Evolutionary conservation across 2,888 invertebrate species (phyloP).

Genomic region (Cryptocheilus praepositus): DNA sequence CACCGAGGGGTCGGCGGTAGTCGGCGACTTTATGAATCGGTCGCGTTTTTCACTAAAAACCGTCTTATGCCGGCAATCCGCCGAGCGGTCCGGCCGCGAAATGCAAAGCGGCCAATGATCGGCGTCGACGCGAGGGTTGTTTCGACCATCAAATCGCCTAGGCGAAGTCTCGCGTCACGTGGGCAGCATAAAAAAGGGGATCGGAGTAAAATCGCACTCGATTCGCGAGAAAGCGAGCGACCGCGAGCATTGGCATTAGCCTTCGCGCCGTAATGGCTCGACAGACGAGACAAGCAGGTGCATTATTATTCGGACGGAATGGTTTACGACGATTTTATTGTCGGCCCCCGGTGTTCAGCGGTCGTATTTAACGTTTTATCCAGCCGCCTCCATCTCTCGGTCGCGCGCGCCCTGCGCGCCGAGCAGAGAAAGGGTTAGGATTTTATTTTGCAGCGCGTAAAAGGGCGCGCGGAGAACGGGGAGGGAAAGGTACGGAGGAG

Average conservation of each 20-base stretch:
- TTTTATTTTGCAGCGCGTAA: constrained; percentile 64
- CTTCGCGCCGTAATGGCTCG: too few species aligned
- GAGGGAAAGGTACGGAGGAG: not conserved
- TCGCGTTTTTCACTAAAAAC: constrained; percentile 29
- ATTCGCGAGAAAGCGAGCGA: too few species aligned
- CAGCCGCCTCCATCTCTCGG: constrained; percentile 45
- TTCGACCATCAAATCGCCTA: too few species aligned
- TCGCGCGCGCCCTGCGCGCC: constrained; percentile 23
- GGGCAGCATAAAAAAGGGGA: too few species aligned
- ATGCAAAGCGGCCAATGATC: not conserved
- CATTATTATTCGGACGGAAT: constrained; percentile 62
- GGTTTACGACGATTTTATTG: constrained; percentile 73
- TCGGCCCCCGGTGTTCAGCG: constrained; percentile 72
- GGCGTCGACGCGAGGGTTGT: too few species aligned
- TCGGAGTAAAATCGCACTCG: too few species aligned
- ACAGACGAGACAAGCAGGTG: constrained; percentile 63
- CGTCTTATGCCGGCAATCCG: not conserved
- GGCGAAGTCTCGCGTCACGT: too few species aligned
- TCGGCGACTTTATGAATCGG: constrained; percentile 28
- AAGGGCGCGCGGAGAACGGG: constrained; percentile 32
- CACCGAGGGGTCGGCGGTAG: constrained; percentile 13
- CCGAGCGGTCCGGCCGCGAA: not conserved
- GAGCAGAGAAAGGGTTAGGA: constrained; percentile 61
- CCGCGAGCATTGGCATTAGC: not conserved
- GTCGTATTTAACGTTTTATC: constrained; percentile 73